A percentile compares a stretch with the other conserved stretches of the same genome.
Conservation (phyloP, 2,888 invertebrate genomes). For the Pogonocherus hispidulus region DNA sequence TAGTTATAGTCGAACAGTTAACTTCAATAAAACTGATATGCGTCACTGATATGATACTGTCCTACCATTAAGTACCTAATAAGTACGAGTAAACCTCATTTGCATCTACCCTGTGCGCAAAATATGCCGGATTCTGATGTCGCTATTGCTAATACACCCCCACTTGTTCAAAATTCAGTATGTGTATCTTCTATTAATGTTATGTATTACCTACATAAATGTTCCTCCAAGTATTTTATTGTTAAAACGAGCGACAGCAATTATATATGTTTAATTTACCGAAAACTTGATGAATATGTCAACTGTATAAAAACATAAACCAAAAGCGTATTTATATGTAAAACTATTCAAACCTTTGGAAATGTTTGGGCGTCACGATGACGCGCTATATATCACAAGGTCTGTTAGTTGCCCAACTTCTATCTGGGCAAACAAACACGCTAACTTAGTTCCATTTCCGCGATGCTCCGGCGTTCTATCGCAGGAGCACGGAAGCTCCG, state of each 20-base stretch:
- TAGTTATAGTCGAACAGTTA: no score
- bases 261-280: neutral
- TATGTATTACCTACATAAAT: no score
- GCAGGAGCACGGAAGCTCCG: slow-evolving; percentile 46
- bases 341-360: slow-evolving; percentile 39
- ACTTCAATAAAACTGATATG: no score
- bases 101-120: no score
- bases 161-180: no score
- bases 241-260: neutral
- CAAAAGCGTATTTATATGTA: neutral
- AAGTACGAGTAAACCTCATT: no score
- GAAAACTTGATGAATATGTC: neutral
- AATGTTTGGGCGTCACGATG: slow-evolving; percentile 58
- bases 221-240: neutral
- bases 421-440: slow-evolving; percentile 56
- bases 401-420: slow-evolving; percentile 44
- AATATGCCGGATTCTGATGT: no score
- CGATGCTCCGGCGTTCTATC: slow-evolving; percentile 46
- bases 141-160: no score
- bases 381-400: slow-evolving; percentile 56
- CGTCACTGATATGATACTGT: no score
- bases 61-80: no score
- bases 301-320: slow-evolving; percentile 1
- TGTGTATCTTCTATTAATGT: no score
- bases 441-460: slow-evolving; percentile 61